Base-by-base conservation (phyloP, 2,888 invertebrate genomes). In the Rotaria sp. region DNA sequence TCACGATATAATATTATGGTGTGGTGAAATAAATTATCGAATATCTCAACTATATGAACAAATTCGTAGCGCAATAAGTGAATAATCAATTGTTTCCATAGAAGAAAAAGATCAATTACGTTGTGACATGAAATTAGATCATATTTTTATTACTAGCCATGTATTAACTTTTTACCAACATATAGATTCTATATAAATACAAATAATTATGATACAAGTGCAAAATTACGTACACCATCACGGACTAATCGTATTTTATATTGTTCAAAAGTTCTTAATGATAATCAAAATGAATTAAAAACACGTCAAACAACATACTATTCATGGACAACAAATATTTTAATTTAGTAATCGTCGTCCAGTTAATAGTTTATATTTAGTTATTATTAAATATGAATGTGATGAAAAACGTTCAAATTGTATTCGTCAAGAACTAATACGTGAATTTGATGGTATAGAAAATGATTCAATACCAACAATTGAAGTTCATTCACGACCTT, bases 1-100 rank as follows among this genome's bases (percentile, higher is more conserved):
- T 35, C 98, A 99, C 90, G 99, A 99, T 92, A 97, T 96, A 91
- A 94, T 99, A 2, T 97, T 99, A 92, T 99, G 98, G 99, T 96
- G 97, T 91, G 99, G 99, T 1, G 99, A 99, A 92, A 99, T 99
- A 91, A 99, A 99, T 91, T 99, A 99, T 90, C 94, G 99, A 87
- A 94, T 99, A 87, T 97, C 97, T 91, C 94, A 97, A 93, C 95
- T 95, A 88, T 96, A 96, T 90, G 97, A 97, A 13, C 96, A 96
- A 90, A 94, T 97, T 87, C 96, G 96, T 90, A 94, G 95, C 87
- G 92, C 95, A 87, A 93, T 97, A 1, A 93, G 94, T 86, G 93
- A 94, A 88, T 93, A 94, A 87, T 94, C 95, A 90, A 93, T 94
- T 89, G 93, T 93, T 87, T 92, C 94, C 84, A 93, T 98, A 87